Base-by-base conservation (phyloP, 2,797 vertebrate genomes). In the Hylomyscus alleni region DNA sequence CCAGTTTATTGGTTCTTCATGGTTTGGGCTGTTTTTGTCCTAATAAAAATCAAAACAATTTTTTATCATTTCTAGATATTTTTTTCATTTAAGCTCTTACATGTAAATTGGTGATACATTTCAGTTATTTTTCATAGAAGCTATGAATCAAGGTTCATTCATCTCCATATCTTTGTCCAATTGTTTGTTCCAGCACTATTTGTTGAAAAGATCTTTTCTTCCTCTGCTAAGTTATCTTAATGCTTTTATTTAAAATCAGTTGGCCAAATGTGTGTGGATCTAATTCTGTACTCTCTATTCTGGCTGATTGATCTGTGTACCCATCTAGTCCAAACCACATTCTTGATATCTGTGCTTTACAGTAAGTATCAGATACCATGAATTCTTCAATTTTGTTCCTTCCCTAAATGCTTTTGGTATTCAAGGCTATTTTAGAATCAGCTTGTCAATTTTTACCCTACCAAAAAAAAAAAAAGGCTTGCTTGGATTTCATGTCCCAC, bases 11-110 rank as follows among this genome's bases (percentile, higher is more conserved):
- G 90, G 56, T 65, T 56, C 34, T 9, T 77, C 87, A 78, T 89
- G n/a, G 13, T 54, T 54, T 91, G 44, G 82, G 56, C 6, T 72
- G 52, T 91, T 82, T 91, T n/a, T 72, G 14, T 81, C 72, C 34
- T 85, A 69, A 80, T n/a, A 62, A 31, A 92, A 86, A 85, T 94
- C 44, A 89, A 40, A 90, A n/a, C 82, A 26, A 72, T 60, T 90
- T 90, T 93, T 81, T 50, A 67, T 85, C 29, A 85, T 73, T 86
- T 54, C 47, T 88, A 91, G n/a, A 58, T 47, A 92, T 65, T 78
- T 84, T 84, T 92, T 34, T 87, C 92, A 62, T 60, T 93, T 47
- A 91, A 82, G 37, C 13, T 58, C 67, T 17, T 72, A 82, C 29
- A 82, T 82, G 69, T 72, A 82, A 65, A 37, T 72, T 50, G 37